These are phyloP conservation scores for Auanema freiburgensis DNA, from an alignment of 2,888 invertebrate genomes.

Conservation along the genomic window DNA sequence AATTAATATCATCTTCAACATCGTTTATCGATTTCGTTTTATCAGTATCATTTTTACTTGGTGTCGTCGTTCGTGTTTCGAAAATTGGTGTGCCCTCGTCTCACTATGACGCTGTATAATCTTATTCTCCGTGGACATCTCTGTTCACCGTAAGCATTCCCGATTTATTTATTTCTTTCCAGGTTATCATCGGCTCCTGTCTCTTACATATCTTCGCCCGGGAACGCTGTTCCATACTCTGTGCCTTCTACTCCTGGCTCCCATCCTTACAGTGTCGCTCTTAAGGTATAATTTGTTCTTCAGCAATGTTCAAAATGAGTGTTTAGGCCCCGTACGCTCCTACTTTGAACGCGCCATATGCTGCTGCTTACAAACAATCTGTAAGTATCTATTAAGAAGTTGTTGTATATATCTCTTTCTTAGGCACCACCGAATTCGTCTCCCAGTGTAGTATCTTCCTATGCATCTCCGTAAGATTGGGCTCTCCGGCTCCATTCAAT, in stretches of 20 bases:
- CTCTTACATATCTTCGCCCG: constrained; percentile 28
- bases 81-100: constrained; percentile 1
- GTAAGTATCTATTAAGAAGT: no score
- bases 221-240: constrained; percentile 7
- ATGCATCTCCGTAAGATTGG: no score
- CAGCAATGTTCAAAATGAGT: no score
- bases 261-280: constrained; percentile 13
- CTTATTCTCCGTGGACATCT: constrained; percentile 14
- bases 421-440: no score
- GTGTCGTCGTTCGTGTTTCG: constrained; percentile 1
- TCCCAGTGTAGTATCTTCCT: no score
- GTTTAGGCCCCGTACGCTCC: constrained; percentile 31
- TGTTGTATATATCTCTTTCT: no score
- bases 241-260: constrained; percentile 7
- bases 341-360: constrained; percentile 24
- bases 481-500: no score
- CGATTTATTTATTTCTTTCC: constrained; percentile 15
- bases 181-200: constrained; percentile 43
- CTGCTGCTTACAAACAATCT: not conserved
- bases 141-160: not conserved
- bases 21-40: constrained; percentile 3
- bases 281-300: constrained; percentile 5
- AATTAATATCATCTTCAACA: no score
- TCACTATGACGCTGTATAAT: constrained; percentile 5
- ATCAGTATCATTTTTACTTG: not conserved